Evolutionary conservation across 2,888 invertebrate genomes (phyloP), one percentile per base, ranked within the genome.

Genomic region (Conchocele bisecta): DNA sequence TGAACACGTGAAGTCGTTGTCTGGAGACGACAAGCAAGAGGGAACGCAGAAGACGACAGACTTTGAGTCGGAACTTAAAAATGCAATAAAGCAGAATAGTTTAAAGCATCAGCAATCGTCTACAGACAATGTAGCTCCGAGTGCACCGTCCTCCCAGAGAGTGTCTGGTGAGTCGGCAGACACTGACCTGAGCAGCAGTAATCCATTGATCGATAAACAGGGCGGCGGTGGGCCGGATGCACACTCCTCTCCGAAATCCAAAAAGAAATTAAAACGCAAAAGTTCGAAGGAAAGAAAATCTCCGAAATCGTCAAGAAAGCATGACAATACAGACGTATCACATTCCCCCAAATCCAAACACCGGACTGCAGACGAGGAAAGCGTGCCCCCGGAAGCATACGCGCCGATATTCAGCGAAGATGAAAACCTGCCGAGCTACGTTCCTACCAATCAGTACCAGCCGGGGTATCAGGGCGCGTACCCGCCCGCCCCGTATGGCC

Each of bases 341-440:
- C 48, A 64, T 11, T 75, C 75, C n/a, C 72, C 72, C 28, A 65
- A 76, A 53, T 50, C 64, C 37, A 57, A 54, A 46, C 61, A 61
- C 54, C 51, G 51, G 41, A n/a, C n/a, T n/a, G n/a, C n/a, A n/a
- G 46, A 57, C 15, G 57, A 68, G 17, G 67, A 67, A 28, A 51
- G 33, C 31, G 68, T 75, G 11, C 86, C 85, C 6, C 87, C 87
- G 22, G 87, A 87, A 60, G 80, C 84, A 2, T 80, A 81, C 71
- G 86, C 84, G 15, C 87, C 87, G 3, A 81, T 87, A 22, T 87
- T 87, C 71, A 79, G 80, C 15, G 77, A 72, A 20, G 85, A 86
- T 22, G 69, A 73, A 46, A 64, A 63, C 17, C 69, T 71, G 56
- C 67, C 63, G 33, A 72, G 60, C 28, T 74, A 63, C 54, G 73